Evolutionary conservation across 2,113 vertebrate species (phyloP).

Genomic region (Leptocoma aspasia): DNA sequence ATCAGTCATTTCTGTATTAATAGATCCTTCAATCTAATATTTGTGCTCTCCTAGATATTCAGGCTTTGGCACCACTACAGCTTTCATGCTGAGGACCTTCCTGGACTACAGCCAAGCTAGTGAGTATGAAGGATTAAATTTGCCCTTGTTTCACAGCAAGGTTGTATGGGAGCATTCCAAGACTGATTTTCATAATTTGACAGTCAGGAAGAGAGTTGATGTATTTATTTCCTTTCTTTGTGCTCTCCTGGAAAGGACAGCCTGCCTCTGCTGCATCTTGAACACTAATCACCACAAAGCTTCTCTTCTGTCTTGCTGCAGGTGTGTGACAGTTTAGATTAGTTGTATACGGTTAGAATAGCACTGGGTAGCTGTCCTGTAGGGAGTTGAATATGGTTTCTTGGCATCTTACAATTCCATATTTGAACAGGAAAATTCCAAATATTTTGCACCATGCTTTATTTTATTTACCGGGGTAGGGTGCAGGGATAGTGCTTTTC

Average conservation of each 20-base stretch:
- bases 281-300: neutral
- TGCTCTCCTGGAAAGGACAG: neutral
- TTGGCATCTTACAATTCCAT: neutral
- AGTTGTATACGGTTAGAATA: neutral
- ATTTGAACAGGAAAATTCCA: neutral
- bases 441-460: neutral
- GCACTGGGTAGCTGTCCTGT: neutral
- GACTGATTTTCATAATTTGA: slow-evolving; percentile 63
- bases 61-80: slow-evolving; percentile 35
- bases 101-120: slow-evolving; percentile 54
- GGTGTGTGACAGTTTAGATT: slow-evolving; percentile 4
- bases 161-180: slow-evolving; percentile 46
- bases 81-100: slow-evolving; percentile 40
- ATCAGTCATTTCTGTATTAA: slow-evolving; percentile 11
- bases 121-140: slow-evolving; percentile 57
- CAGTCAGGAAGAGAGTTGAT: slow-evolving; percentile 35
- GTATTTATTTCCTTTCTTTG: slow-evolving; percentile 51
- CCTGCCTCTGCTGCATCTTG: slow-evolving; percentile 5
- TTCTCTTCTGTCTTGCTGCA: slow-evolving; percentile 7
- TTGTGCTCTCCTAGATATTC: slow-evolving; percentile 18
- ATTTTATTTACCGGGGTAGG: neutral
- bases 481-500: neutral
- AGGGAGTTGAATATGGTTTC: neutral
- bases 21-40: slow-evolving; percentile 24
- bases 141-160: slow-evolving; percentile 46